Conservation (phyloP, 1,140 invertebrate genomes). For the Lasioglossum albipes region DNA sequence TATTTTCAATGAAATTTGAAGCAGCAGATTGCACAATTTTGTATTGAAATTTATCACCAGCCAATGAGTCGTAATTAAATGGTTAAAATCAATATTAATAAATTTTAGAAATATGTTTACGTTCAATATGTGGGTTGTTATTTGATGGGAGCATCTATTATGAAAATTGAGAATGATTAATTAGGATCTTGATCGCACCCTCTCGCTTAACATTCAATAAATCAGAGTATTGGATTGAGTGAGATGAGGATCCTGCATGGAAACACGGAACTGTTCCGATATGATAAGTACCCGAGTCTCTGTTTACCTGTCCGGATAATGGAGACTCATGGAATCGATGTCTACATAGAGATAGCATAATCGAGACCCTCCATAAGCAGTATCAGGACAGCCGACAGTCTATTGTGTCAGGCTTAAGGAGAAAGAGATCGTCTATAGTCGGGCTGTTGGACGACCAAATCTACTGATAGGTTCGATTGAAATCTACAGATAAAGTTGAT, state of each 20-base stretch:
- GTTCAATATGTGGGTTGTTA: too few relatives aligned
- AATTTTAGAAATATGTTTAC: too few relatives aligned
- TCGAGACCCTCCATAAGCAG: neutral
- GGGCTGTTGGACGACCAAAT: neutral
- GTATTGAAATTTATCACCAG: too few relatives aligned
- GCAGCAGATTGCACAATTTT: too few relatives aligned
- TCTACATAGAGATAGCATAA: slow-evolving; percentile 7
- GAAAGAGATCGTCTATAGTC: slow-evolving; percentile 9
- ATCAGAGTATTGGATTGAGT: neutral
- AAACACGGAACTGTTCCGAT: slow-evolving; percentile 13
- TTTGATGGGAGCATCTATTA: too few relatives aligned
- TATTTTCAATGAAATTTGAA: too few relatives aligned
- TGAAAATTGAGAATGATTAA: too few relatives aligned
- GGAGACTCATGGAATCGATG: slow-evolving; percentile 17
- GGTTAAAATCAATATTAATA: too few relatives aligned
- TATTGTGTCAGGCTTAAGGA: slow-evolving; percentile 19
- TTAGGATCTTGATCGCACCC: neutral
- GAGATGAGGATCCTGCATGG: neutral
- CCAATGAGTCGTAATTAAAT: too few relatives aligned
- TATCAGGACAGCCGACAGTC: slow-evolving; percentile 2
- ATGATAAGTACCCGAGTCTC: slow-evolving; percentile 14
- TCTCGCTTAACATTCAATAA: neutral
- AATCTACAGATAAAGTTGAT: too few relatives aligned
- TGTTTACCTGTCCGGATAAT: slow-evolving; percentile 24
- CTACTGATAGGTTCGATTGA: neutral